phyloP scores from a whole-genome alignment of 2,888 invertebrate species.

The Stenoptilia bipunctidactyla region DNA sequence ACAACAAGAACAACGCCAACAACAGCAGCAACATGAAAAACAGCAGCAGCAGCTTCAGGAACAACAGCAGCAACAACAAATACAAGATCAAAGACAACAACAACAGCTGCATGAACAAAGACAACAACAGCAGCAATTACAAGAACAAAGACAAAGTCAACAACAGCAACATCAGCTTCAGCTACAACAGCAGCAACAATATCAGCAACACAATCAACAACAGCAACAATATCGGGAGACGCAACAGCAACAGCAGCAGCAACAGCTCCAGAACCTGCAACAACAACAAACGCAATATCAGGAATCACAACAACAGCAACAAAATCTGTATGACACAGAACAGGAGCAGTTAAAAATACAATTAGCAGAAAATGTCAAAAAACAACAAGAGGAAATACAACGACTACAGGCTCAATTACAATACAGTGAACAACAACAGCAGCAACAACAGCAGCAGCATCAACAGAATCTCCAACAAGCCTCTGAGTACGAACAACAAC shows the following conservation, averaged over 20 bases:
- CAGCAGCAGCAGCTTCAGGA: constrained; percentile 22
- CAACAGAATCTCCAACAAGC: constrained; percentile 25
- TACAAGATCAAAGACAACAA: constrained; percentile 13
- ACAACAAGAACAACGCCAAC: constrained; percentile 14
- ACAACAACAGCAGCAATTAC: constrained; percentile 18
- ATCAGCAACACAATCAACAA: too few species aligned
- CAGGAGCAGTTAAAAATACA: constrained; percentile 53
- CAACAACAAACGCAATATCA: constrained; percentile 19
- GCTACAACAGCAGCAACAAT: constrained; percentile 19
- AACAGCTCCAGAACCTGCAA: constrained; percentile 20
- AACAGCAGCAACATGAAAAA: constrained; percentile 19
- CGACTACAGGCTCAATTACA: constrained; percentile 51
- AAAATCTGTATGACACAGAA: constrained; percentile 47
- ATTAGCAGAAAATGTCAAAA: constrained; percentile 57
- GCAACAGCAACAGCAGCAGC: constrained; percentile 15
- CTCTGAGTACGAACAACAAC: constrained; percentile 15
- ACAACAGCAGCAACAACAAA: constrained; percentile 21
- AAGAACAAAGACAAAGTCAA: constrained; percentile 19
- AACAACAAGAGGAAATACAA: constrained; percentile 67
- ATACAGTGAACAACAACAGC: constrained; percentile 37
- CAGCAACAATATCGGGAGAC: constrained; percentile 19
- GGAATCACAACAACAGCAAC: constrained; percentile 33
- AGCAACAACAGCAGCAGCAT: constrained; percentile 21
- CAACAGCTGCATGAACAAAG: constrained; percentile 20
- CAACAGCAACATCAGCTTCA: constrained; percentile 18